Conservation (phyloP, 53 echinoderm and acorn worm genomes). For the Antedon mediterranea region DNA sequence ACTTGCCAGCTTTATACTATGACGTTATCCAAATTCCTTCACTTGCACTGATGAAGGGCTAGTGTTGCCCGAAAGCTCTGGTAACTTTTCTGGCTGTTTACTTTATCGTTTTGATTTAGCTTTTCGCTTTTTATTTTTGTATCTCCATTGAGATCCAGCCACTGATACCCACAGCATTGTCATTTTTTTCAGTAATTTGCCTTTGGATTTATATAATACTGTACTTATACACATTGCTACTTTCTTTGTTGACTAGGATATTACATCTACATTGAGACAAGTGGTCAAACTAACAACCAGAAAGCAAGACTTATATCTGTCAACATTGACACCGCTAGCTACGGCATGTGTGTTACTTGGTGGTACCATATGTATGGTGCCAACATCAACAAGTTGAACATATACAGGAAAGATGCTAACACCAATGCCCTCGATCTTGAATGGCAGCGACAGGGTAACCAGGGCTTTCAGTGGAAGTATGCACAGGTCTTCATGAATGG, state of each 20-base stretch:
- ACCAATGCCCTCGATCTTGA: constrained; percentile 4
- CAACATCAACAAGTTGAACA: constrained; percentile 20
- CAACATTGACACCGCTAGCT: constrained; percentile 21
- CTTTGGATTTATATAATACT: too few relatives aligned
- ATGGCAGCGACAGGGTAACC: constrained; percentile 41
- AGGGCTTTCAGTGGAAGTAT: constrained; percentile 33
- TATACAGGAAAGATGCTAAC: constrained; percentile 10
- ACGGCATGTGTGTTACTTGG: constrained; percentile 36
- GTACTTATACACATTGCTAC: too few relatives aligned
- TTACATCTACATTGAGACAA: constrained; percentile 52
- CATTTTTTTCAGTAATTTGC: too few relatives aligned
- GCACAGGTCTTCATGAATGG: constrained; percentile 32
- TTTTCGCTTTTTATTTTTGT: too few relatives aligned
- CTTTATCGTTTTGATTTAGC: too few relatives aligned
- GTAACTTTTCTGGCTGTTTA: too few relatives aligned
- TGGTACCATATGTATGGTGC: constrained; percentile 68
- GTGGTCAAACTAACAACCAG: constrained; percentile 10
- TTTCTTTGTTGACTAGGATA: constrained; percentile 20
- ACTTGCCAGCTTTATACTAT: too few relatives aligned
- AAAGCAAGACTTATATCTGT: constrained; percentile 34
- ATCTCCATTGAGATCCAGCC: too few relatives aligned
- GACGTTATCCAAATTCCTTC: too few relatives aligned
- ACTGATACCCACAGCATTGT: too few relatives aligned
- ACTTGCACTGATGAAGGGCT: too few relatives aligned
- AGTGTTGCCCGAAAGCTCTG: too few relatives aligned